Base-by-base conservation (phyloP, 1,140 invertebrate species). In the Drosophila mauritiana region DNA sequence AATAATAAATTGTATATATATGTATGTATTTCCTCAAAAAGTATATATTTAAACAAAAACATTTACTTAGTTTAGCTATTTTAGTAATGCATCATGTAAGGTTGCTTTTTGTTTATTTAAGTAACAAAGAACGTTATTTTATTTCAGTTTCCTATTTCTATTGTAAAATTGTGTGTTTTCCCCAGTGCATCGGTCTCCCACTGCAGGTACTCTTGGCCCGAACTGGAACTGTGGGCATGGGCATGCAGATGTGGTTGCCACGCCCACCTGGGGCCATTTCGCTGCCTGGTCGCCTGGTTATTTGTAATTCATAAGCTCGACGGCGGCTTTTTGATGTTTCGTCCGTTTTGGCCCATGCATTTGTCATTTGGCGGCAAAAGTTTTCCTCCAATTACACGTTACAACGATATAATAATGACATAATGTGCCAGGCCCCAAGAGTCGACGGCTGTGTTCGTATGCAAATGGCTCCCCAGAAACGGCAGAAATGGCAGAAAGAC, bases 361-460 rank as follows among this genome's bases (percentile, higher is more conserved):
- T 86, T 86, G 83, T 86, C 83, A 86, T 86, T 86, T 86, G 83
- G 58, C 79, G 83, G 83, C 83, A 88, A 88, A 84, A 88, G 39
- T 79, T 83, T 88, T 77, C 79, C 62, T 89, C 80, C 83, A 88
- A 88, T 88, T 88, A 89, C 77, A 88, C 83, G 76, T 88, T 88
- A 80, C 73, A 88, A 88, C 84, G 64, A 88, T 72, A 89, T 88
- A 88, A 89, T 88, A 88, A 88, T 88, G 84, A 80, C 80, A 88
- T 85, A 85, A 85, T 85, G 82, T 81, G 73, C 63, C 77, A 83
- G 55, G 58, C 73, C 56, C 43, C 31, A 49, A 22, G 37, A 45
- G 25, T 52, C 59, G 73, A 22, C 53, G 46, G 37, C 46, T 39
- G n/a, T n/a, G 8, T 22, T 40, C 45, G 45, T 36, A 17, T 61